Percentiles rank a stretch among this genome's conserved stretches.
Evolutionary conservation across 1,140 invertebrate species (phyloP).

Genomic region (Brachionus calyciflorus): DNA sequence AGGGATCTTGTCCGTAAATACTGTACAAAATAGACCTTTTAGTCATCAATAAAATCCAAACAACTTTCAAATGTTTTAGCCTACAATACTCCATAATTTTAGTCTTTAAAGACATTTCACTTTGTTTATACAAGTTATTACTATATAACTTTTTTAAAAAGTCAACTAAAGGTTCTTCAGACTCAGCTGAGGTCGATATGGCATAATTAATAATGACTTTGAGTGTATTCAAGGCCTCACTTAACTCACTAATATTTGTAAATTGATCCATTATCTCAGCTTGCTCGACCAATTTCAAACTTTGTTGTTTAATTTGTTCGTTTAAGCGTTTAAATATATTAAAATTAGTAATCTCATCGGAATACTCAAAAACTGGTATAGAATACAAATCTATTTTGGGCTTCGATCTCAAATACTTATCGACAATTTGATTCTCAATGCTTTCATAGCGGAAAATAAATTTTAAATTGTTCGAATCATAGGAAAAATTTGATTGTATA

Average conservation of each 20-base stretch:
- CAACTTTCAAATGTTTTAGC: not conserved
- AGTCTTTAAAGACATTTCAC: not conserved
- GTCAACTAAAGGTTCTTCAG: not conserved
- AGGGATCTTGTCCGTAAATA: not conserved
- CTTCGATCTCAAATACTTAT: slow-evolving; percentile 1
- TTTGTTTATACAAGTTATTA: not conserved
- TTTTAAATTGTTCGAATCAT: not conserved
- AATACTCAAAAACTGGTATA: slow-evolving; percentile 18
- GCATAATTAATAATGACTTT: not conserved
- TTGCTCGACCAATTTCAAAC: not conserved
- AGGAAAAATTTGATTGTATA: slow-evolving; percentile 13
- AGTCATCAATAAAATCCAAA: slow-evolving; percentile 20
- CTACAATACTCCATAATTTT: slow-evolving; percentile 17
- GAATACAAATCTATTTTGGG: not conserved
- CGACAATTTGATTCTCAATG: slow-evolving; percentile 15
- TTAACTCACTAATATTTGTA: slow-evolving; percentile 18
- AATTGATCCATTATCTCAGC: slow-evolving; percentile 11
- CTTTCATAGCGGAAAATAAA: slow-evolving; percentile 4
- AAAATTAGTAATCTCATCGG: slow-evolving; percentile 15
- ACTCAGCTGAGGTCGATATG: not conserved
- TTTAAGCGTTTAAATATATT: slow-evolving; percentile 1
- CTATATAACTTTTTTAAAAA: slow-evolving; percentile 24
- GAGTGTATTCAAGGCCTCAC: slow-evolving; percentile 23
- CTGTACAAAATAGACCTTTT: slow-evolving; percentile 28
- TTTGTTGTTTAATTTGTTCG: not conserved